These are phyloP conservation scores for Acipenser transmontanus DNA, from an alignment of 2,797 vertebrate species.

Conservation along the genomic window DNA sequence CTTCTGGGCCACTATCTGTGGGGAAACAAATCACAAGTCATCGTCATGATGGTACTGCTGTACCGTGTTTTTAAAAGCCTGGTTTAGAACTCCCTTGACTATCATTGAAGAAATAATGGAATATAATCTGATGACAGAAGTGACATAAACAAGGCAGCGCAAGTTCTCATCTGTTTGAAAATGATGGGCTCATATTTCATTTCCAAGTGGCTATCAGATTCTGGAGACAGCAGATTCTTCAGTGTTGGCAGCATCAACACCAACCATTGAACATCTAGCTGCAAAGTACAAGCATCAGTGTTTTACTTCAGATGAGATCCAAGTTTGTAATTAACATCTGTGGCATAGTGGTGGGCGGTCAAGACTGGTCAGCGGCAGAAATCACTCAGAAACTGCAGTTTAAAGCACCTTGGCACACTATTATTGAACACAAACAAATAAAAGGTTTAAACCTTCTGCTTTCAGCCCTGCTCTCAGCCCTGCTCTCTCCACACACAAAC, in stretches of 20 bases:
- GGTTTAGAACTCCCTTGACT: too few relatives aligned
- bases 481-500: too few relatives aligned
- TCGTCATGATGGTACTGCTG: neutral
- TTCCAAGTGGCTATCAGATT: neutral
- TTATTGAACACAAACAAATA: too few relatives aligned
- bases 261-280: neutral
- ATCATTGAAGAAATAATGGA: neutral
- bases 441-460: too few relatives aligned
- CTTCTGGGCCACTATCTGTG: conserved; percentile 92
- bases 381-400: too few relatives aligned
- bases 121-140: neutral
- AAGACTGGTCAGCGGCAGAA: too few relatives aligned
- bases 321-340: too few relatives aligned
- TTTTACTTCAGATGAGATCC: neutral
- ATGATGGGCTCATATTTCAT: too few relatives aligned
- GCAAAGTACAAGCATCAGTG: neutral
- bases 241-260: neutral
- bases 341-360: too few relatives aligned
- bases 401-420: too few relatives aligned
- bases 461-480: too few relatives aligned
- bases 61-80: neutral
- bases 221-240: neutral
- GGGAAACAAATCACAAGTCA: conserved; percentile 23
- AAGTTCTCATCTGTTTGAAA: neutral
- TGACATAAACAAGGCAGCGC: neutral